Conservation (phyloP, 1,140 invertebrate species). For the Zaprionus davidi region DNA sequence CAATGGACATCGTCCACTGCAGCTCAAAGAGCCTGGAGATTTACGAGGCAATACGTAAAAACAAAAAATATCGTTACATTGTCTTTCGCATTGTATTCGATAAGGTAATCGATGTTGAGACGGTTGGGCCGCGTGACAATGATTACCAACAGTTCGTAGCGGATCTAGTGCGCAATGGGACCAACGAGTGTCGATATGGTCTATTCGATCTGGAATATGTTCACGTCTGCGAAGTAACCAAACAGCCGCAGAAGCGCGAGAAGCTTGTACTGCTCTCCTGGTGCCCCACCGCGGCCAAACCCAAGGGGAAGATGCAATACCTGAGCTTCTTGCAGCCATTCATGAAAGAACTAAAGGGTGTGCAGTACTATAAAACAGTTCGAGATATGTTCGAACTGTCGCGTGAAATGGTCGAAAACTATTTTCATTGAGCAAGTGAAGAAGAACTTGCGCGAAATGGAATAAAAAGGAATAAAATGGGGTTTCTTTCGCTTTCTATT, state of each 20-base stretch:
- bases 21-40: slow-evolving; percentile 1
- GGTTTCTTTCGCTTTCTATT: not conserved
- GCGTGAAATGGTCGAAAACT: slow-evolving; percentile 2
- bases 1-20: slow-evolving; percentile 6
- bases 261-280: slow-evolving; percentile 34
- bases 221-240: slow-evolving; percentile 19
- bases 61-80: slow-evolving; percentile 37
- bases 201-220: slow-evolving; percentile 42
- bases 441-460: not conserved
- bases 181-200: slow-evolving; percentile 30
- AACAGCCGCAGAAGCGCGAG: slow-evolving; percentile 14
- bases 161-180: slow-evolving; percentile 28
- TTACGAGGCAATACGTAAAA: slow-evolving; percentile 27
- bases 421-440: slow-evolving; percentile 3
- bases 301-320: slow-evolving; percentile 27
- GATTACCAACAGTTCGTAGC: slow-evolving; percentile 27
- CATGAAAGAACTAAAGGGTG: slow-evolving; percentile 20
- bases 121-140: slow-evolving; percentile 16
- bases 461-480: not conserved
- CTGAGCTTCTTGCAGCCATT: slow-evolving; percentile 27
- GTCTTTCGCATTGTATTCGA: slow-evolving; percentile 25
- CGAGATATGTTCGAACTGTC: slow-evolving; percentile 13
- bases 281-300: slow-evolving; percentile 28
- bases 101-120: slow-evolving; percentile 18
- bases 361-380: slow-evolving; percentile 26